A percentile compares a stretch with the other conserved stretches of the same genome.
Evolutionary conservation across 2,113 vertebrate genomes (phyloP).

Genomic region (Eptesicus fuscus): DNA sequence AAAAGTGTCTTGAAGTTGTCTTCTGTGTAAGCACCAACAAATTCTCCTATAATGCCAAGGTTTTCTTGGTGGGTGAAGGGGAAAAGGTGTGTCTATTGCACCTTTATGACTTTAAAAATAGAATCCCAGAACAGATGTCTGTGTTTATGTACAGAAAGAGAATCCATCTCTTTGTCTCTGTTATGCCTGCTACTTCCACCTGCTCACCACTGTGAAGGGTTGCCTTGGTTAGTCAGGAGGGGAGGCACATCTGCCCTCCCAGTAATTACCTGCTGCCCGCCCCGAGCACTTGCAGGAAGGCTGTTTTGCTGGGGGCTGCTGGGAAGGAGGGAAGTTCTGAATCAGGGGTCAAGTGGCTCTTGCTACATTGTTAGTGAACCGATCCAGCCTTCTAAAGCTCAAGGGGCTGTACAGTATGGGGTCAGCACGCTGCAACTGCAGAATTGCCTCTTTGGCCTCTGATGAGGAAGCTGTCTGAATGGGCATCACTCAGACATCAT

Average conservation of each 20-base stretch:
- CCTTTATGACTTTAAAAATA: neutral
- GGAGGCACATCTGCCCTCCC: neutral
- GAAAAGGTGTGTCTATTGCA: neutral
- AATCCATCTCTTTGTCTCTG: slow-evolving; percentile 17
- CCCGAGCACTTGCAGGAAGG: neutral
- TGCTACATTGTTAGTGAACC: neutral
- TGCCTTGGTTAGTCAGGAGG: neutral
- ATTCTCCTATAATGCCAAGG: neutral
- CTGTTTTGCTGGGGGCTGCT: neutral
- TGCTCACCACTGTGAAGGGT: neutral
- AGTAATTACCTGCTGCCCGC: neutral
- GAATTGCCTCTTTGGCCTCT: neutral
- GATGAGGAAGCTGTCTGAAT: neutral
- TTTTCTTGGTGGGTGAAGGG: slow-evolving; percentile 1
- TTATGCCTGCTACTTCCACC: neutral
- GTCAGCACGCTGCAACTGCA: neutral
- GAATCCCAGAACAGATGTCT: slow-evolving; percentile 6
- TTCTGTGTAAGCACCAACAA: neutral
- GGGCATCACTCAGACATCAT: neutral
- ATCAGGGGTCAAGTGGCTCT: neutral
- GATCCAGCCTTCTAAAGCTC: neutral
- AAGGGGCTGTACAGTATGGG: neutral
- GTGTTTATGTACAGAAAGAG: slow-evolving; percentile 34
- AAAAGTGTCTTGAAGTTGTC: neutral
- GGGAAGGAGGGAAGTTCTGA: neutral